phyloP scores from a whole-genome alignment of 2,797 vertebrate species.

The Psittacula echo region DNA sequence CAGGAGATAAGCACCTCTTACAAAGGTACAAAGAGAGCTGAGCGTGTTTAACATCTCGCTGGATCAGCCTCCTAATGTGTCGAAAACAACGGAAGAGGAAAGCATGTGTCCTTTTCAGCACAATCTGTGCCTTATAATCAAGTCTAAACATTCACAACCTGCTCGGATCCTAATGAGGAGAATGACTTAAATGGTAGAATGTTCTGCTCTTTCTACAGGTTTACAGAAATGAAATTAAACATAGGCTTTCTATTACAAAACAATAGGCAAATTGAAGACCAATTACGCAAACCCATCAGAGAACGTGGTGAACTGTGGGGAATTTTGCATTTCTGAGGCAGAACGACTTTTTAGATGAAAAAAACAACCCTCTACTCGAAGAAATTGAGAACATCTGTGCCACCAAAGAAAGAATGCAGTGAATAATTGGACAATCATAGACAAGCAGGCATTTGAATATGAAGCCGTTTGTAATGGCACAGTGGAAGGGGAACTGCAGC shows the following conservation, averaged over 20 bases:
- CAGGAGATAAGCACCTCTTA: background rate
- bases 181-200: constrained; percentile 66
- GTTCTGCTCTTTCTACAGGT: constrained; percentile 75
- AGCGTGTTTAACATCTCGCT: background rate
- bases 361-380: constrained; percentile 71
- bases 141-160: constrained; percentile 31
- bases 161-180: constrained; percentile 48
- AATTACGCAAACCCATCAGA: constrained; percentile 81
- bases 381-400: constrained; percentile 84
- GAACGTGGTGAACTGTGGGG: constrained; percentile 73
- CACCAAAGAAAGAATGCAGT: constrained; percentile 78
- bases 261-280: constrained; percentile 81
- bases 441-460: constrained; percentile 76
- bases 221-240: constrained; percentile 79
- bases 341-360: constrained; percentile 76
- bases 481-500: constrained; percentile 32
- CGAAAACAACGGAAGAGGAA: constrained; percentile 45
- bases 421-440: constrained; percentile 84
- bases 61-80: constrained; percentile 24
- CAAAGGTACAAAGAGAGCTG: background rate
- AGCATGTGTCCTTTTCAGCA: constrained; percentile 13
- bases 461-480: constrained; percentile 66
- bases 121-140: constrained; percentile 47
- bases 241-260: constrained; percentile 79
- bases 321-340: constrained; percentile 79